Evolutionary conservation across 2,113 vertebrate genomes (phyloP).

Genomic region (Oreochromis aureus): DNA sequence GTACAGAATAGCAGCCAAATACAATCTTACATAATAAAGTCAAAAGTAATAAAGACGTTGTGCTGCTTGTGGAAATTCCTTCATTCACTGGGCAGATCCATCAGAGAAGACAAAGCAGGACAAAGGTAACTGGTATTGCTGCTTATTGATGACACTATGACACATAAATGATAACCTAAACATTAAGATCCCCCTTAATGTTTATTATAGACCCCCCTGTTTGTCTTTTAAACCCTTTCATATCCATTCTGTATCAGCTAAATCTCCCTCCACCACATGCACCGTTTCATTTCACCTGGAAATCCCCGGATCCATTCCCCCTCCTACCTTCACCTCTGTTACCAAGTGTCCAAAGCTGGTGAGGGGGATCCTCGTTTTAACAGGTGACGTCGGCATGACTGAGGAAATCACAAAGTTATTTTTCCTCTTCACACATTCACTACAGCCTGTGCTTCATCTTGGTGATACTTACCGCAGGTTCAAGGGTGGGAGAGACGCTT

Average conservation of each 20-base stretch:
- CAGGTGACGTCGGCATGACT: slow-evolving; percentile 63
- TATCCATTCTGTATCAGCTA: background rate
- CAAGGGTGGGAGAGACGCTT: background rate
- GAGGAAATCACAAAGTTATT: background rate
- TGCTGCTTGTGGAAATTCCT: background rate
- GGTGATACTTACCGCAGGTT: background rate
- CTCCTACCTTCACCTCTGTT: slow-evolving; percentile 65
- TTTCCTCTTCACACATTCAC: background rate
- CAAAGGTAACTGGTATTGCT: background rate
- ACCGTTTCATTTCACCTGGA: background rate
- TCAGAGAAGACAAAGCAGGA: background rate
- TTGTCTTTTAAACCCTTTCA: background rate
- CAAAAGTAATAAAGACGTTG: background rate
- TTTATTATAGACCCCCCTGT: background rate
- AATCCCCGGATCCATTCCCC: background rate
- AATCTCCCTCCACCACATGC: background rate
- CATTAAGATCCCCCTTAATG: background rate
- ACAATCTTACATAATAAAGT: background rate
- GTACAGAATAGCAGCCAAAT: background rate
- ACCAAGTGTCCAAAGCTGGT: slow-evolving; percentile 68
- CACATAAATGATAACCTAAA: background rate
- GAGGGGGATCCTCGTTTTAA: slow-evolving; percentile 60
- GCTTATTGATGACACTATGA: background rate
- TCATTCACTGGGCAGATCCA: background rate
- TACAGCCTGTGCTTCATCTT: background rate